Conservation (phyloP, 2,888 invertebrate species). For the Lepidocyrtinus sp. region DNA sequence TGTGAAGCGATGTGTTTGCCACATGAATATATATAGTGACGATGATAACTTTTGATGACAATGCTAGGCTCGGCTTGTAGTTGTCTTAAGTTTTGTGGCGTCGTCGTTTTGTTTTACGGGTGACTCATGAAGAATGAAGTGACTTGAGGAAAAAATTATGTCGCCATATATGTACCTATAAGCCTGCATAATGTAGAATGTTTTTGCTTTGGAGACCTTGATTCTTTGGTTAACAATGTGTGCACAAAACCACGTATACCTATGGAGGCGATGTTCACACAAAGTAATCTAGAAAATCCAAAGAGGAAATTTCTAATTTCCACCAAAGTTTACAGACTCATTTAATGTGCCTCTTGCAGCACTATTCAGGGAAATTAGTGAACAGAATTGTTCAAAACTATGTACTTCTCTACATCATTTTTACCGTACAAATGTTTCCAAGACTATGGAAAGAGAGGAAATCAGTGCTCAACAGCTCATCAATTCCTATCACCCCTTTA, state of each 20-base stretch:
- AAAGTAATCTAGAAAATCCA: conserved; percentile 30
- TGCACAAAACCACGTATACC: conserved; percentile 8
- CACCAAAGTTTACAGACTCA: conserved; percentile 9
- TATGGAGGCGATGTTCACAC: background rate
- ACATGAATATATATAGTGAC: conserved; percentile 9
- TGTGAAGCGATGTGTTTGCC: conserved; percentile 27
- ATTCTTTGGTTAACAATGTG: background rate
- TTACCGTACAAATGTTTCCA: too few species aligned
- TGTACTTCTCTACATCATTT: too few species aligned
- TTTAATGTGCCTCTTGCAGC: background rate
- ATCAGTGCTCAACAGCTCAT: conserved; percentile 60
- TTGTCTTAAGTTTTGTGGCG: background rate
- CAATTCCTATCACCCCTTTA: conserved; percentile 57
- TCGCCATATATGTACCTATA: conserved; percentile 6
- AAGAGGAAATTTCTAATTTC: conserved; percentile 37
- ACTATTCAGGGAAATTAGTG: too few species aligned
- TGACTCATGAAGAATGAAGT: conserved; percentile 1
- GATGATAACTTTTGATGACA: conserved; percentile 35
- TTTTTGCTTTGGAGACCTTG: background rate
- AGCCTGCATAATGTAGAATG: background rate
- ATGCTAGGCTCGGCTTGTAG: conserved; percentile 20
- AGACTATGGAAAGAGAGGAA: conserved; percentile 32
- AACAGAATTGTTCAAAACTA: too few species aligned
- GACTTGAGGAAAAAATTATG: conserved; percentile 28
- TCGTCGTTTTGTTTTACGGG: conserved; percentile 15